Conservation (phyloP, 2,888 invertebrate species). For the Chironomus tentans region DNA sequence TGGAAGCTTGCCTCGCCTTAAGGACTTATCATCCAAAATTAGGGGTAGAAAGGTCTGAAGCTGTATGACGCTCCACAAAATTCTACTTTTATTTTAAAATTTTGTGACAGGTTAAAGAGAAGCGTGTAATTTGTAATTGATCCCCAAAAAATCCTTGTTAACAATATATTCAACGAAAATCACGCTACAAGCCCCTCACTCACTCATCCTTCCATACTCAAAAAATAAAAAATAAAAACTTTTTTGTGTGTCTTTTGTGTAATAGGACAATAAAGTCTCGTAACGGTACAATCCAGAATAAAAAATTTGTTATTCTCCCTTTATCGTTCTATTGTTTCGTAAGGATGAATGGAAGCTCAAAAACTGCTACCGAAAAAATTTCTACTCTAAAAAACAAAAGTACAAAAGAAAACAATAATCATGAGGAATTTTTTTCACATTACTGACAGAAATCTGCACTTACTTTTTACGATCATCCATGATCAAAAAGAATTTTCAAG, state of each 20-base stretch:
- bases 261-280: slow-evolving; percentile 21
- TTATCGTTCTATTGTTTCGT: neutral
- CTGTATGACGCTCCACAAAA: too few relatives aligned
- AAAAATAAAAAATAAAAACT: neutral
- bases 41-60: too few relatives aligned
- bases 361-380: neutral
- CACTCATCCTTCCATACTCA: neutral
- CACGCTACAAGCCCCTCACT: too few relatives aligned
- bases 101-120: too few relatives aligned
- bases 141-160: too few relatives aligned
- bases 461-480: neutral
- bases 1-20: too few relatives aligned
- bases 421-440: too few relatives aligned
- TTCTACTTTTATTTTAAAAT: too few relatives aligned
- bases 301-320: neutral
- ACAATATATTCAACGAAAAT: neutral
- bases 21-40: too few relatives aligned
- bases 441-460: neutral
- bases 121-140: too few relatives aligned
- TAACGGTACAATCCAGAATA: neutral
- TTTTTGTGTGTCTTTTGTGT: neutral
- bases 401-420: too few relatives aligned
- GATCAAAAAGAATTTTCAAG: neutral
- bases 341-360: neutral
- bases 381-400: neutral